A percentile compares a stretch with the other conserved stretches of the same genome.
Conservation (phyloP, 2,797 vertebrate species). For the Ataeniobius toweri region DNA sequence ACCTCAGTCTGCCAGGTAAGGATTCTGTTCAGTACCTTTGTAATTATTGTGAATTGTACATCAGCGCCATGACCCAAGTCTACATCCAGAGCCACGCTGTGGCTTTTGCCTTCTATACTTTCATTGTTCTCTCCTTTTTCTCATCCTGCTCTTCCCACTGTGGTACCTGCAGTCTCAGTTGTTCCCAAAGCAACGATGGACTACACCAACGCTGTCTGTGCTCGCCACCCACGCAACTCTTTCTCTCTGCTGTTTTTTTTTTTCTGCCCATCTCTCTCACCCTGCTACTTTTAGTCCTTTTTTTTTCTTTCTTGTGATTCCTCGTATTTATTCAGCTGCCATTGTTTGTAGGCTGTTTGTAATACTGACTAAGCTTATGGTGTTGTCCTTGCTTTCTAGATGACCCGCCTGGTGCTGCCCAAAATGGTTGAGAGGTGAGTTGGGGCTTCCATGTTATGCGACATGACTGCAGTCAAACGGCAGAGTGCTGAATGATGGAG, state of each 20-base stretch:
- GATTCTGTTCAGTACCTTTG: background rate
- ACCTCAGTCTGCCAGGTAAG: constrained; percentile 90
- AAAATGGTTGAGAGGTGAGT: constrained; percentile 95
- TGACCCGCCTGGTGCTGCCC: constrained; percentile 95
- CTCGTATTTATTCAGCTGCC: constrained; percentile 16
- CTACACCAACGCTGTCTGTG: constrained; percentile 79
- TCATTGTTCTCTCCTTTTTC: constrained; percentile 6
- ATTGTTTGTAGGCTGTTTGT: constrained; percentile 5
- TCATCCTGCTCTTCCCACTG: constrained; percentile 53
- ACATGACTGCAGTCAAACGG: constrained; percentile 55
- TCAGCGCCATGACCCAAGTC: background rate
- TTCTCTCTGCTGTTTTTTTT: constrained; percentile 18
- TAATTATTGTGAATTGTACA: background rate
- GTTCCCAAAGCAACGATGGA: constrained; percentile 83
- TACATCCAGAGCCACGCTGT: constrained; percentile 12
- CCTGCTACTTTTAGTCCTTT: constrained; percentile 45
- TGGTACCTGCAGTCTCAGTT: constrained; percentile 77
- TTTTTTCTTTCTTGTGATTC: background rate
- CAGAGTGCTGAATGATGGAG: constrained; percentile 14
- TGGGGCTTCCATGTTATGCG: constrained; percentile 49
- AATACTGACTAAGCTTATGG: constrained; percentile 17
- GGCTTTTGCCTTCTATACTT: constrained; percentile 12
- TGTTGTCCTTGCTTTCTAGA: constrained; percentile 75
- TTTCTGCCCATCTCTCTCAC: constrained; percentile 36
- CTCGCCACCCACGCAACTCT: constrained; percentile 75